These are phyloP conservation scores for Tenthredo scrophulariae DNA, from an alignment of 2,888 invertebrate species.

Conservation along the genomic window DNA sequence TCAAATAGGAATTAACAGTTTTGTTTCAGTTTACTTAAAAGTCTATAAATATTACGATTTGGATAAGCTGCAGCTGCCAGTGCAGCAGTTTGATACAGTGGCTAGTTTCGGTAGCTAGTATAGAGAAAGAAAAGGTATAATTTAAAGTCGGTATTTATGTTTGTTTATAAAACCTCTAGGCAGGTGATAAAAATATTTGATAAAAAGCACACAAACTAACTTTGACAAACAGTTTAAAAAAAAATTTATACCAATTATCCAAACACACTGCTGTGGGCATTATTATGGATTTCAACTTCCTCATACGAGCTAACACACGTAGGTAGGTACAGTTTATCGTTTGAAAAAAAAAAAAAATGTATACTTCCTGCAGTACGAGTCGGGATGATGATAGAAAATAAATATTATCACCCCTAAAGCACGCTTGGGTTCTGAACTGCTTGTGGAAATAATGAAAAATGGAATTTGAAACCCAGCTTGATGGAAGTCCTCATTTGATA, in stretches of 20 bases:
- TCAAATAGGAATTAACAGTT: constrained; percentile 30
- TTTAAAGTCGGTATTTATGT: too few species aligned
- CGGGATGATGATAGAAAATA: constrained; percentile 26
- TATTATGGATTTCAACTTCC: constrained; percentile 12
- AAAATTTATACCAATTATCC: background rate
- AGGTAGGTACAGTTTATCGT: background rate
- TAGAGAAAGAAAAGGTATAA: background rate
- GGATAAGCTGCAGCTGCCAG: constrained; percentile 22
- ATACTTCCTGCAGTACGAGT: background rate
- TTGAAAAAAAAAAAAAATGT: background rate
- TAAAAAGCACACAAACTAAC: background rate
- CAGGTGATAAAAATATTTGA: too few species aligned
- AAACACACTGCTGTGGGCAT: background rate
- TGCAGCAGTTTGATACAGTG: background rate
- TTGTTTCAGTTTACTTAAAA: constrained; percentile 18
- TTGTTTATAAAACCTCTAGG: too few species aligned
- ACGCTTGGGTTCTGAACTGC: background rate
- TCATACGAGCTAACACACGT: background rate
- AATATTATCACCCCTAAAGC: background rate
- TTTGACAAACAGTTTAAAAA: background rate
- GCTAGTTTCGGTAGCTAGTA: background rate
- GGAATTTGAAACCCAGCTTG: background rate
- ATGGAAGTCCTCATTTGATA: background rate
- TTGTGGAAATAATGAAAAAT: background rate
- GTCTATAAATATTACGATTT: constrained; percentile 38